Base-by-base conservation (phyloP, 2,113 vertebrate genomes). In the Rhea americana region DNA sequence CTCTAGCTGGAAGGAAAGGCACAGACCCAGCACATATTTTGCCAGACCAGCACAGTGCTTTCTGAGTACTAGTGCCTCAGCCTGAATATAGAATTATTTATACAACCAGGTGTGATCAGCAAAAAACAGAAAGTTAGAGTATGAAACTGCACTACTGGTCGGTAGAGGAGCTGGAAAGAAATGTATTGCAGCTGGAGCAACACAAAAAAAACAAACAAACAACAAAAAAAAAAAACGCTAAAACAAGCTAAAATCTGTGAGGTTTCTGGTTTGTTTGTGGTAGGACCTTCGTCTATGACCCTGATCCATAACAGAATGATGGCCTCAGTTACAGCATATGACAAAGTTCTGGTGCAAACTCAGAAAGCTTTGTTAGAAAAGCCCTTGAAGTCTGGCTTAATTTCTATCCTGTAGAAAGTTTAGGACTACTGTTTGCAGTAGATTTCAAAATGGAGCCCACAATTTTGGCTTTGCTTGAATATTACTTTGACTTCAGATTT, bases 1-100 rank as follows among this genome's bases (percentile, higher is more conserved):
- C 78, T 90, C 58, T 70, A 91, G 80, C 68, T 89, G 89, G 71
- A 79, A 88, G 72, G 48, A 90, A 80, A 91, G 67, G 45, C 55
- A 65, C 48, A 95, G 62, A 56, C 25, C 12, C 66, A 19, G 20
- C 41, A 55, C 32, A 14, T 5, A 10, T 65, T 83, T 85, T 91
- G 47, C 43, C 30, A 85, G 45, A 32, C 39, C 72, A 91, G 76
- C 41, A 71, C 15, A 30, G 25, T 4, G 15, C 24, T n/a, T 47
- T 65, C 47, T 26, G 50, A 86, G 48, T 22, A 2, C 15, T 68
- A 21, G 55, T 61, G 30, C 25, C 55, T 35, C 85, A 39, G 1
- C n/a, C 53, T 7, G 3, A 59, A 30, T 71, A 72, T 73, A 81
- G 20, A 63, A 68, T 81, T 77, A 45, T 20, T 71, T 62, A 71